These are phyloP conservation scores for Neuroterus valhalla DNA, from an alignment of 1,140 invertebrate species.

Conservation along the genomic window DNA sequence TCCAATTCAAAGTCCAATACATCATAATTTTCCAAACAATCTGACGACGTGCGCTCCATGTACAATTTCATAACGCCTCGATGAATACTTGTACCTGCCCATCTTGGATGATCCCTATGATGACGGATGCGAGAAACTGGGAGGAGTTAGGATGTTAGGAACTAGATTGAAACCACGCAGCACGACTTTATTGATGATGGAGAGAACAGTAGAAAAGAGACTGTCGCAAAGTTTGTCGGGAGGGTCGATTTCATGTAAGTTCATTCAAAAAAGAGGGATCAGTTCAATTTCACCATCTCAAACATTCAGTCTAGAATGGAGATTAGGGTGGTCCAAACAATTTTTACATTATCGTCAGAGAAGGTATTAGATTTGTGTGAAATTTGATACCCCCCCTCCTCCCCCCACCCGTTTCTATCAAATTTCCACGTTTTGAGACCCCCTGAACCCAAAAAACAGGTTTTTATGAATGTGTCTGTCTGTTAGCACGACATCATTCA, in stretches of 20 bases:
- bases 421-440: no score
- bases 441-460: no score
- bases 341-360: no score
- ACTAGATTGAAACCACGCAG: conserved; percentile 28
- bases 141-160: conserved; percentile 48
- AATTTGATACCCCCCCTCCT: no score
- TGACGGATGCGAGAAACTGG: conserved; percentile 58
- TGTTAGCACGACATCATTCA: no score
- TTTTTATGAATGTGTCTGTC: no score
- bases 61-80: conserved; percentile 60
- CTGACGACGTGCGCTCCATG: conserved; percentile 47
- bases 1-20: conserved; percentile 45
- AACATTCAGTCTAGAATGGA: no score
- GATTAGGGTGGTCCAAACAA: no score
- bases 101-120: conserved; percentile 59
- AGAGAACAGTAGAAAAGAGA: conserved; percentile 37
- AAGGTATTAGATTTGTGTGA: no score
- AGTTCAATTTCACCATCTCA: background rate
- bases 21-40: conserved; percentile 64
- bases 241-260: background rate
- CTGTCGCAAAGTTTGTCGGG: conserved; percentile 15
- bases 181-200: conserved; percentile 58
- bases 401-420: no score
- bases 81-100: conserved; percentile 64
- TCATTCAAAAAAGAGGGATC: background rate